Evolutionary conservation across 2,888 invertebrate genomes (phyloP).

Genomic region (Plemyria rubiginata): DNA sequence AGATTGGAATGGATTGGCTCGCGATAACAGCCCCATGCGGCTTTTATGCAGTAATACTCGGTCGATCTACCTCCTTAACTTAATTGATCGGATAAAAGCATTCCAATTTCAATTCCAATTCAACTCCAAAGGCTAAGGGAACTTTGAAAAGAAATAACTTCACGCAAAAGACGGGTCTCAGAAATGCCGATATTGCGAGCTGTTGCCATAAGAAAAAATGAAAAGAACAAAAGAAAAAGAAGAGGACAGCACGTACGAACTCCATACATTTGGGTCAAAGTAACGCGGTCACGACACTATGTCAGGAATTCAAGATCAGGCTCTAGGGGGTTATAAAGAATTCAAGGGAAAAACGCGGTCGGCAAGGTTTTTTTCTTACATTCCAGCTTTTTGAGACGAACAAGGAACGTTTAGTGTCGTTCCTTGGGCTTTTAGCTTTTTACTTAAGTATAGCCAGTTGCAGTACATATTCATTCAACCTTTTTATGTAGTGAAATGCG

Average conservation of each 20-base stretch:
- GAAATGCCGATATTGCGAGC: slow-evolving; percentile 11
- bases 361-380: slow-evolving; percentile 16
- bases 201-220: slow-evolving; percentile 8
- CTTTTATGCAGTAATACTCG: too few species aligned
- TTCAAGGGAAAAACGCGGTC: slow-evolving; percentile 21
- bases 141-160: slow-evolving; percentile 7
- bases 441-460: not conserved
- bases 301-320: slow-evolving; percentile 37
- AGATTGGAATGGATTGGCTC: too few species aligned
- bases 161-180: not conserved
- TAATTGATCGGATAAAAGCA: not conserved
- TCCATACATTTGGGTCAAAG: slow-evolving; percentile 34
- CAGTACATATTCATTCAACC: not conserved
- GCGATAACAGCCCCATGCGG: too few species aligned
- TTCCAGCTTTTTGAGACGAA: slow-evolving; percentile 16
- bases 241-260: slow-evolving; percentile 16
- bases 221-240: slow-evolving; percentile 7
- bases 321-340: slow-evolving; percentile 33
- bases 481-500: too few species aligned
- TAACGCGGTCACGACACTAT: slow-evolving; percentile 35
- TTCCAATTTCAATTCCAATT: too few species aligned
- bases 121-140: not conserved
- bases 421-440: not conserved
- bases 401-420: not conserved
- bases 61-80: too few species aligned